Base-by-base conservation (phyloP, 2,797 vertebrate species). In the Arrhamphus sclerolepis region DNA sequence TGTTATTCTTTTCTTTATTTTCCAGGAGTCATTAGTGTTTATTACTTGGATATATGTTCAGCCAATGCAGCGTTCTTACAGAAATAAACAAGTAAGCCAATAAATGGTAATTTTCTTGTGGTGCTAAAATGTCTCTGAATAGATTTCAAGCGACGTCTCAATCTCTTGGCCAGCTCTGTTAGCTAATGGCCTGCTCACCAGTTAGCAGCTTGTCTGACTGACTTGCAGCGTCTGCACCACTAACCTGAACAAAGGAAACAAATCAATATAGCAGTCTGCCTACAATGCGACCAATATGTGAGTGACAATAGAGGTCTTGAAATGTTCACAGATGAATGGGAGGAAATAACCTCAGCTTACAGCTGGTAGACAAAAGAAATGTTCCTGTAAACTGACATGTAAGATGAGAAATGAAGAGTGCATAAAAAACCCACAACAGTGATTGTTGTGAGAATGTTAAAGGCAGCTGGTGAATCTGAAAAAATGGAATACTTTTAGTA, bases 231-330 rank as follows among this genome's bases (percentile, higher is more conserved):
- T 19, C 44, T 57, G 7, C 43, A 57, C 29, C 20, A 21, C 28
- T 46, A 46, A 57, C 28, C 55, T 57, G 28, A 34, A 46, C 19
- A 46, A 46, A 57, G 28, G 4, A 46, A 56, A 56, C 24, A 42
- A 19, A 24, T 14, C 6, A 6, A 44, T 21, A 6, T 8, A 2
- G 16, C 5, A 20, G 26, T 20, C 21, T n/a, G 9, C 17, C 31
- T 41, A 21, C 26, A n/a, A 26, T 31, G 40, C 16, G n/a, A 9
- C 2, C 42, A 22, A 19, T 5, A 31, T 56, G 24, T n/a, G 18
- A 34, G 28, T 31, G 18, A 19, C 47, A 31, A 31, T 6, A 11
- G 26, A 16, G 28, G 42, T 34, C 19, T 44, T n/a, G 7, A 46
- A 38, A n/a, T 38, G 7, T 16, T 34, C 5, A 38, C 28, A 34